Percentiles rank a stretch among this genome's conserved stretches.
Conservation (phyloP, 2,797 vertebrate species). For the Coluber constrictor region DNA sequence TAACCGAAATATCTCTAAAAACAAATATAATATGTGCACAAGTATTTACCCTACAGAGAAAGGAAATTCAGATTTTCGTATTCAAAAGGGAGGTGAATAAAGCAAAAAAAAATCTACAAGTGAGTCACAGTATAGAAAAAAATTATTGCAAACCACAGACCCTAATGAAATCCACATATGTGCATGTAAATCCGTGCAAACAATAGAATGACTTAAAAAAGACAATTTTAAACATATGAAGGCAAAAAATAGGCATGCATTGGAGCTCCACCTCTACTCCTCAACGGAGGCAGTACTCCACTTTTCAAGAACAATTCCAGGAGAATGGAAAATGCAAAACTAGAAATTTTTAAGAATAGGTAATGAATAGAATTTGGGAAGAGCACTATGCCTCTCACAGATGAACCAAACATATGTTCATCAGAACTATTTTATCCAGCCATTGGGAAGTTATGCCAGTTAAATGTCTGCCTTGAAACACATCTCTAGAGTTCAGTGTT, state of each 20-base stretch:
- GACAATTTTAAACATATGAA: background rate
- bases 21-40: background rate
- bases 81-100: background rate
- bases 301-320: background rate
- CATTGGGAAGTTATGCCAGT: background rate
- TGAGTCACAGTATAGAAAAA: background rate
- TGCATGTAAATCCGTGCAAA: background rate
- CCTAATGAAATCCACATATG: background rate
- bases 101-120: background rate
- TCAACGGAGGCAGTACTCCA: background rate
- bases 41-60: background rate
- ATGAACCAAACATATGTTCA: background rate
- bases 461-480: background rate
- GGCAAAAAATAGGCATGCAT: background rate
- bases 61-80: background rate
- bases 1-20: background rate
- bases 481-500: background rate
- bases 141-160: background rate
- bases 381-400: background rate
- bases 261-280: background rate
- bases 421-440: background rate
- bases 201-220: background rate
- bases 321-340: background rate
- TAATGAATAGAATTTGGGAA: background rate
- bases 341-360: background rate